Conservation (phyloP, 2,888 invertebrate species). For the Idaea biselata region DNA sequence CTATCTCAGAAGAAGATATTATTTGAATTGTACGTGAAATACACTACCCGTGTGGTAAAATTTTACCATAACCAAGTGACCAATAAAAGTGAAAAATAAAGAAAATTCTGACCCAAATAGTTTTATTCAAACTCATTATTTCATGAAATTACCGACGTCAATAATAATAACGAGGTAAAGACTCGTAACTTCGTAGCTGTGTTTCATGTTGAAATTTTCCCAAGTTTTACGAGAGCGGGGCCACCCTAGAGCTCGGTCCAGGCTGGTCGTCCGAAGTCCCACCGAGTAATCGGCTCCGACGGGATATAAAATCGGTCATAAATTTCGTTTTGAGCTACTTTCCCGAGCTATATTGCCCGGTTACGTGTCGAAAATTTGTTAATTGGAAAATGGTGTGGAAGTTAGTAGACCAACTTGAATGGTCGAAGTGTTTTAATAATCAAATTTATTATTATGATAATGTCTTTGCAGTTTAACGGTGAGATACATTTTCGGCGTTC, state of each 20-base stretch:
- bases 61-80: neutral
- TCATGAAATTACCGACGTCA: neutral
- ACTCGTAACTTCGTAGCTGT: conserved; percentile 3
- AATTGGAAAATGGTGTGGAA: conserved; percentile 22
- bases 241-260: conserved; percentile 29
- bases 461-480: neutral
- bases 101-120: neutral
- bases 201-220: conserved; percentile 1
- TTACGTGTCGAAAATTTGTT: conserved; percentile 18
- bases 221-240: conserved; percentile 14
- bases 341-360: conserved; percentile 20
- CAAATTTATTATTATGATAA: conserved; percentile 5
- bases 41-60: neutral
- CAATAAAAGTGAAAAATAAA: neutral
- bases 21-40: neutral
- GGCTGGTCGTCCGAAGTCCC: conserved; percentile 32
- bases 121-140: neutral
- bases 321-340: conserved; percentile 60
- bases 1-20: neutral
- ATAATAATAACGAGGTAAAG: conserved; percentile 8
- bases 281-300: conserved; percentile 59
- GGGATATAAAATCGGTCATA: conserved; percentile 65
- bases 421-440: conserved; percentile 2
- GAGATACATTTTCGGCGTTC: neutral
- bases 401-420: neutral